These are phyloP conservation scores for Agapostemon virescens DNA, from an alignment of 2,888 invertebrate genomes.

Conservation along the genomic window DNA sequence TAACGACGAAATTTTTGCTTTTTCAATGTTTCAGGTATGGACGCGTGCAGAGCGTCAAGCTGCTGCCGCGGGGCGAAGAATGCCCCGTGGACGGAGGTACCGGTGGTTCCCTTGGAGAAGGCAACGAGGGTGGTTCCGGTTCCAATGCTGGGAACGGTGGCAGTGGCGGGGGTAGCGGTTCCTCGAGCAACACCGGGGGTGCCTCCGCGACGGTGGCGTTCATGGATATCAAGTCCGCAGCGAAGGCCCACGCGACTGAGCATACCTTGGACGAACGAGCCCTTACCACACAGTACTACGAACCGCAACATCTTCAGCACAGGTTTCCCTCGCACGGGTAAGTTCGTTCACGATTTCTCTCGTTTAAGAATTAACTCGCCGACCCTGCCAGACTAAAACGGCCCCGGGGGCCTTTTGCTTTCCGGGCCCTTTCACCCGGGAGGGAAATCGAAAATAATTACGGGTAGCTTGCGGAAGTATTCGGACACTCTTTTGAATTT, in stretches of 20 bases:
- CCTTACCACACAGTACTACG: slow-evolving; percentile 95
- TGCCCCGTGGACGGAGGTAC: slow-evolving; percentile 80
- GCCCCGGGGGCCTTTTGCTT: no score
- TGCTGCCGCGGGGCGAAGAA: slow-evolving; percentile 86
- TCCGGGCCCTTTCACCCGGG: no score
- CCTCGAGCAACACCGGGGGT: slow-evolving; percentile 84
- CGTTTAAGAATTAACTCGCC: neutral
- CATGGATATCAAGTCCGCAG: slow-evolving; percentile 98
- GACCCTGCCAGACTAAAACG: no score
- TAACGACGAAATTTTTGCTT: neutral
- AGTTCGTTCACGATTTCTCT: no score
- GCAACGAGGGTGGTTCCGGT: slow-evolving; percentile 78
- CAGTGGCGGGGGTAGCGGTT: slow-evolving; percentile 80
- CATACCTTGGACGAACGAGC: slow-evolving; percentile 93
- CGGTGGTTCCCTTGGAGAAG: slow-evolving; percentile 82
- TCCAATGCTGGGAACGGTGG: slow-evolving; percentile 74
- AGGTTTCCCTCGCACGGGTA: slow-evolving; percentile 83
- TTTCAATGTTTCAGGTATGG: slow-evolving; percentile 92
- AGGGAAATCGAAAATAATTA: no score
- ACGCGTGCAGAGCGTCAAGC: slow-evolving; percentile 97
- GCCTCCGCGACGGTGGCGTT: slow-evolving; percentile 95
- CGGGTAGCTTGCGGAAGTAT: no score
- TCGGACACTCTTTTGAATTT: no score
- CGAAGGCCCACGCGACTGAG: slow-evolving; percentile 95
- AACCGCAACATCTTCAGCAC: slow-evolving; percentile 84